A percentile compares a stretch with the other conserved stretches of the same genome.
Evolutionary conservation across 1,140 invertebrate species (phyloP).

Genomic region (Psilanteris sp.): DNA sequence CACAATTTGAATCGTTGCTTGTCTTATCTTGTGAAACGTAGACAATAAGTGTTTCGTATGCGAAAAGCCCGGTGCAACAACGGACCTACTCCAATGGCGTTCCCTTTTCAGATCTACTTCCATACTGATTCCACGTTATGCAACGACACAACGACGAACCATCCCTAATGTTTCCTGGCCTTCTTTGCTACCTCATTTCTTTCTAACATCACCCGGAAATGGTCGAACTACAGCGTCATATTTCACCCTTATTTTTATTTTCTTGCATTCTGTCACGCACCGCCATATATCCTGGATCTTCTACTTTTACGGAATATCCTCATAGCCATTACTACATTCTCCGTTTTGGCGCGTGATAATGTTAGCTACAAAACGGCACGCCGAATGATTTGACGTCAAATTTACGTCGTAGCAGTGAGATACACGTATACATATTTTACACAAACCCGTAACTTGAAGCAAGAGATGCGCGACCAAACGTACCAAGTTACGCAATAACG

Average conservation of each 20-base stretch:
- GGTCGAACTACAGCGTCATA: conserved; percentile 71
- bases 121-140: conserved; percentile 33
- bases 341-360: conserved; percentile 34
- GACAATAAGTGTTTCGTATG: conserved; percentile 16
- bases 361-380: conserved; percentile 3
- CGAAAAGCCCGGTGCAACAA: conserved; percentile 14
- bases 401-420: conserved; percentile 23
- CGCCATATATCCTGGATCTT: conserved; percentile 69
- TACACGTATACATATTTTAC: conserved; percentile 48
- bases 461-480: too few species aligned
- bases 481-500: too few species aligned
- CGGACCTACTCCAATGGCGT: conserved; percentile 15
- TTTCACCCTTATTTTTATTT: conserved; percentile 73
- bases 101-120: too few species aligned
- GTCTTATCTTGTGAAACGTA: conserved; percentile 28
- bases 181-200: conserved; percentile 25
- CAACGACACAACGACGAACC: conserved; percentile 35
- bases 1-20: conserved; percentile 28
- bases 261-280: conserved; percentile 67
- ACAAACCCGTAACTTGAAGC: conserved; percentile 6
- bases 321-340: conserved; percentile 29
- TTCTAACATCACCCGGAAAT: conserved; percentile 61
- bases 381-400: conserved; percentile 47
- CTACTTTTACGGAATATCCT: conserved; percentile 29
- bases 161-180: conserved; percentile 16